Percentiles rank a stretch among this genome's conserved stretches.
Evolutionary conservation across 1,140 invertebrate species (phyloP).

Genomic region (Calephelis nemesis): DNA sequence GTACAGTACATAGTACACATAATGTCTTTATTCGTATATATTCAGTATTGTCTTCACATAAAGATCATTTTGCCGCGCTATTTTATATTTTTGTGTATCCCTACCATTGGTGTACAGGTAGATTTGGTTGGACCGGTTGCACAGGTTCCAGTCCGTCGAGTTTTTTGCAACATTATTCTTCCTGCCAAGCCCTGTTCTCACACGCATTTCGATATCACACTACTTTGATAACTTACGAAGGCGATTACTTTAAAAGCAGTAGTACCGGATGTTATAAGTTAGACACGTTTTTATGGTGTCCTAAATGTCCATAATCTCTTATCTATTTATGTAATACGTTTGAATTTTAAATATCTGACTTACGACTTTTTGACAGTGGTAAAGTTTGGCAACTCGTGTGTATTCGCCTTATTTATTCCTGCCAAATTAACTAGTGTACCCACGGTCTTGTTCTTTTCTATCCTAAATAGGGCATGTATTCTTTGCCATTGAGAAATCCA

Average conservation of each 20-base stretch:
- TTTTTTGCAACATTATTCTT: slow-evolving; percentile 67
- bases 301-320: not conserved
- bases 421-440: too few relatives aligned
- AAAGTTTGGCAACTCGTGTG: too few relatives aligned
- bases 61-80: slow-evolving; percentile 6
- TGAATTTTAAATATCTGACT: too few relatives aligned
- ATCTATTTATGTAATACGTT: not conserved
- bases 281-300: not conserved
- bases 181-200: slow-evolving; percentile 53
- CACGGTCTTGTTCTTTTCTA: too few relatives aligned
- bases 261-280: slow-evolving; percentile 5
- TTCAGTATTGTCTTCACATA: slow-evolving; percentile 1
- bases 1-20: slow-evolving; percentile 20
- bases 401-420: too few relatives aligned
- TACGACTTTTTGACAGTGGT: too few relatives aligned
- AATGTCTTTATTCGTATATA: slow-evolving; percentile 9
- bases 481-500: too few relatives aligned
- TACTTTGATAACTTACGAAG: slow-evolving; percentile 21
- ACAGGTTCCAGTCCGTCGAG: slow-evolving; percentile 42
- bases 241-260: not conserved
- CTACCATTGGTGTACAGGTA: slow-evolving; percentile 27
- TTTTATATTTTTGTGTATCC: not conserved
- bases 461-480: too few relatives aligned
- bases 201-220: slow-evolving; percentile 50
- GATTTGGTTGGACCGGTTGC: slow-evolving; percentile 60